A percentile compares a stretch with the other conserved stretches of the same genome.
phyloP scores from a whole-genome alignment of 1,140 invertebrate genomes.

The Chlorops oryzae region DNA sequence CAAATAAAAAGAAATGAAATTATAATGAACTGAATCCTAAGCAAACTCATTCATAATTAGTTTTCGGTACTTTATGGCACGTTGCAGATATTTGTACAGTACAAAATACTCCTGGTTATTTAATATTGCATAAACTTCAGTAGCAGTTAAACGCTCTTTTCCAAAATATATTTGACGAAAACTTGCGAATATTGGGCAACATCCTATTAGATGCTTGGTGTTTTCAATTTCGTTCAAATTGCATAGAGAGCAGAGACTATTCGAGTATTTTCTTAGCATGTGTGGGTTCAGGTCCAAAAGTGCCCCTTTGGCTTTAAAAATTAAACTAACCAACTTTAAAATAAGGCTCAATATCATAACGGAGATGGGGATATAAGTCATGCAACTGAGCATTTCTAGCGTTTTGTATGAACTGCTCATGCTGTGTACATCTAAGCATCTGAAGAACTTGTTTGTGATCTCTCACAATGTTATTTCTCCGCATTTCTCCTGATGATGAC shows the following conservation, averaged over 20 bases:
- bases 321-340: not conserved
- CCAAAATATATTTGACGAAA: not conserved
- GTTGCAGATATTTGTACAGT: no score
- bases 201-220: not conserved
- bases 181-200: not conserved
- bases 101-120: no score
- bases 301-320: not conserved
- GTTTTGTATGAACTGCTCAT: not conserved
- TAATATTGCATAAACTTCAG: no score
- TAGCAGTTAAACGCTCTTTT: no score
- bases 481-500: not conserved
- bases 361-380: not conserved
- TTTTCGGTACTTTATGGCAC: no score
- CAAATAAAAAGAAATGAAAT: no score
- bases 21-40: no score
- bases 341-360: not conserved
- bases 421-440: no score
- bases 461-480: not conserved
- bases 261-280: not conserved
- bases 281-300: not conserved
- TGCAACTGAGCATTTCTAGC: not conserved
- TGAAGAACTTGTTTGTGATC: not conserved
- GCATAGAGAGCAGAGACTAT: not conserved
- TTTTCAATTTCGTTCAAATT: not conserved
- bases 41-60: no score